Base-by-base conservation (phyloP, 2,113 vertebrate genomes). In the Pelvicachromis taeniatus region DNA sequence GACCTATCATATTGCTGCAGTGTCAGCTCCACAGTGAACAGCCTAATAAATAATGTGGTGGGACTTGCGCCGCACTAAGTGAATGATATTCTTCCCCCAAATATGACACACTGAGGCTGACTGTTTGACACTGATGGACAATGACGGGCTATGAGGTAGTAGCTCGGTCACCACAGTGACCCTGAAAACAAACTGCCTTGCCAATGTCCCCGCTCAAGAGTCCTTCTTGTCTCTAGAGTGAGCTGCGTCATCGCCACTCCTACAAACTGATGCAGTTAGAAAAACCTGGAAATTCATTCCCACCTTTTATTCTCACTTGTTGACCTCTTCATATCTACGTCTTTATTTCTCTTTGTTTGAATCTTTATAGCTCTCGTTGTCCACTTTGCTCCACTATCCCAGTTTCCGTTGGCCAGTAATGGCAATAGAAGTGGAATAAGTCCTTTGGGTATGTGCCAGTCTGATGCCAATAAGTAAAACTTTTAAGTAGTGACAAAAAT, bases 1-100 rank as follows among this genome's bases (percentile, higher is more conserved):
- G 86, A 87, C 86, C 82, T 73, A 29, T 70, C 8, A 65, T 78
- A 38, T 78, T 73, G 82, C 79, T 82, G 86, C 84, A 86, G 70
- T 78, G 82, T 90, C 86, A 88, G n/a, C 40, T 58, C 61, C 29
- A 29, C 21, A 52, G 42, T 53, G 83, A 88, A 81, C 59, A 85
- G 16, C 21, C 48, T 19, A 17, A 33, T 85, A 75, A 85, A 86
- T 40, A 58, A 13, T 61, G 79, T 45, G 23, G 10, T 9, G 13
- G 16, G 80, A 40, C 5, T 48, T 53, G 79, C 56, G 59, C 17
- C 45, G n/a, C 45, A 75, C 45, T n/a, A 75, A 31, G 70, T 75
- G 70, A 75, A 75, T 29, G 23, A 75, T 75, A 75, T 75, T 75
- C 26, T 50, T 50, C 45, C 26, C 16, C 26, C 70, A 75, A n/a